Evolutionary conservation across 1,140 invertebrate species (phyloP), one percentile per base, ranked within the genome.

Genomic region (Conus ventricosus): DNA sequence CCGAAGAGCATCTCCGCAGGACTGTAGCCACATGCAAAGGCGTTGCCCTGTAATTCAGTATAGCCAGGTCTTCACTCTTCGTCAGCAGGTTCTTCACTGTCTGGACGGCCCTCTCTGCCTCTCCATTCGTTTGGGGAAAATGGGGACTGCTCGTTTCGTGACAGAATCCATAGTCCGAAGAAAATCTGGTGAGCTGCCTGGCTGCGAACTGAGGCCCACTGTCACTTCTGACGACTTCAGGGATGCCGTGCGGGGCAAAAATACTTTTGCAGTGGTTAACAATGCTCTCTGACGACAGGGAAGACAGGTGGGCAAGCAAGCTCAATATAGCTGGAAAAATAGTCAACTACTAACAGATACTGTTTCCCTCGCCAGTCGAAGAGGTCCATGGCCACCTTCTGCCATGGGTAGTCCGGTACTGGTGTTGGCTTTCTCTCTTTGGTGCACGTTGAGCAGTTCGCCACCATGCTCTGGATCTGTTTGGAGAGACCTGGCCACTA

Each of bases 121-220:
- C 39, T 39, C 90, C 90, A 80, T 92, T 93, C 7, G 75, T 76
- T 76, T 89, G 85, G 4, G 90, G 88, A 87, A 89, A 91, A n/a
- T 91, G 84, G 0, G 95, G 95, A 81, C 93, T 94, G 25, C 91
- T 93, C 2, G 93, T 95, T 11, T 90, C 84, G 89, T 95, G 94
- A 13, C 89, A 78, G 87, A 96, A 94, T 15, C 92, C 92, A 93
- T 94, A 96, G 3, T 94, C 88, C 80, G 91, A 91, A 4, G 92
- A 80, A 93, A 96, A 96, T 6, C 92, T 87, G 85, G 88, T 89
- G 91, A 96, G 96, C 83, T 94, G 91, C 7, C 81, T 54, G n/a
- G 91, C 94, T 4, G 81, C 76, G 89, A 94, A 96, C 71, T 95
- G 94, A 4, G 95, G 93, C 8, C 93, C 94, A 89, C 95, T 94